Evolutionary conservation across 2,888 invertebrate genomes (phyloP).

Genomic region (Sisyra nigra): DNA sequence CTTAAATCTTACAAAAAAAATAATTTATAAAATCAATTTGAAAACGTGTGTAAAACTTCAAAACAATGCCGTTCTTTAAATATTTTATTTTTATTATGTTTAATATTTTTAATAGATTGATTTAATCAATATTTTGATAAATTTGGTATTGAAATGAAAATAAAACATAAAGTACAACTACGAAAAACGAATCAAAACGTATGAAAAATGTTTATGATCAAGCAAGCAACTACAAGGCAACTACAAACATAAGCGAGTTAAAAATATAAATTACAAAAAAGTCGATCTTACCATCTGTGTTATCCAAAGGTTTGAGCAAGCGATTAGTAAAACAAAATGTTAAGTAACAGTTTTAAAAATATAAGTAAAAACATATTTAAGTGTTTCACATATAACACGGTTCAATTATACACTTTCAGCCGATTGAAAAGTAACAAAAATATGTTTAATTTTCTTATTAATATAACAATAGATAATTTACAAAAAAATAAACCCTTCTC

Average conservation of each 20-base stretch:
- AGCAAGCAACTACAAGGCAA: slow-evolving; percentile 8
- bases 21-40: not conserved
- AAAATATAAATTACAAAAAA: slow-evolving; percentile 14
- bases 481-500: too few species aligned
- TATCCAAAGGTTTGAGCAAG: slow-evolving; percentile 18
- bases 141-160: too few species aligned
- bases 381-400: too few species aligned
- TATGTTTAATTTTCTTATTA: too few species aligned
- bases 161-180: not conserved
- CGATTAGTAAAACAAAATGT: too few species aligned
- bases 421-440: too few species aligned
- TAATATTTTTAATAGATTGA: not conserved
- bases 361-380: too few species aligned
- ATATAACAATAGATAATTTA: too few species aligned
- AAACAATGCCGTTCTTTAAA: too few species aligned
- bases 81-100: not conserved
- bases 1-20: not conserved
- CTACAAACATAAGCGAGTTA: slow-evolving; percentile 7
- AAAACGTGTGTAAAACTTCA: too few species aligned
- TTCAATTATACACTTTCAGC: too few species aligned
- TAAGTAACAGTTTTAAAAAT: too few species aligned
- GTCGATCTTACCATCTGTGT: slow-evolving; percentile 32
- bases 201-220: slow-evolving; percentile 5
- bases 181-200: not conserved
- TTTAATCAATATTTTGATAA: not conserved